Percentiles rank a stretch among this genome's conserved stretches.
These are phyloP conservation scores for Coelogynopora nodosa DNA, from an alignment of 2,888 invertebrate species.

Conservation along the genomic window DNA sequence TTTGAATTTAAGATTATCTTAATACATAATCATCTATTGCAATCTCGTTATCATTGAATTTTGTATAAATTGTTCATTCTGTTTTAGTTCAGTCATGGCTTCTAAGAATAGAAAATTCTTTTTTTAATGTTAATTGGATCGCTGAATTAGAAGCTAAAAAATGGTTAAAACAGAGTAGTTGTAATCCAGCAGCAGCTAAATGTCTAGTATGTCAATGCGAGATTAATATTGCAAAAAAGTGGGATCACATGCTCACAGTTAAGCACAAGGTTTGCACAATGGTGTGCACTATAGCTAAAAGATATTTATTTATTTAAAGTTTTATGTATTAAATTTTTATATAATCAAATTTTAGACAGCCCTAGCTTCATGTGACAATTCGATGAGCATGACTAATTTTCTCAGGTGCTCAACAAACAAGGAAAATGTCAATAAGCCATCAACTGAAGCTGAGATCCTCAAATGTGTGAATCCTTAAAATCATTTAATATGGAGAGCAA, in stretches of 20 bases:
- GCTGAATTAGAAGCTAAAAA: neutral
- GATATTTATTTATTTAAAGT: neutral
- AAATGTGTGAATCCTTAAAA: neutral
- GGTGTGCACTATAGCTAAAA: neutral
- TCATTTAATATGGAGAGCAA: neutral
- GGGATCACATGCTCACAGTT: neutral
- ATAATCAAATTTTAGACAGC: neutral
- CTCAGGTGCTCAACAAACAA: neutral
- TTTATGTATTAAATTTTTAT: neutral
- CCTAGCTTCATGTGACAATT: neutral
- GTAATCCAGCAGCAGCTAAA: neutral
- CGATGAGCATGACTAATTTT: neutral
- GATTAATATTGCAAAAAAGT: neutral
- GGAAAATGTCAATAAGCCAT: neutral
- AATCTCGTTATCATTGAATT: neutral
- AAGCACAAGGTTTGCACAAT: neutral
- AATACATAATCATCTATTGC: neutral
- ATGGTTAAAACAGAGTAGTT: neutral
- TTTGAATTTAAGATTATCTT: neutral
- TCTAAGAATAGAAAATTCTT: neutral
- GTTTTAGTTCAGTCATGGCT: neutral
- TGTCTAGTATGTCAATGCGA: neutral
- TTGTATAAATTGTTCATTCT: neutral
- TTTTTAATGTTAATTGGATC: neutral
- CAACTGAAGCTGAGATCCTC: neutral